phyloP scores from a whole-genome alignment of 2,113 vertebrate species.

The Orcinus orca region DNA sequence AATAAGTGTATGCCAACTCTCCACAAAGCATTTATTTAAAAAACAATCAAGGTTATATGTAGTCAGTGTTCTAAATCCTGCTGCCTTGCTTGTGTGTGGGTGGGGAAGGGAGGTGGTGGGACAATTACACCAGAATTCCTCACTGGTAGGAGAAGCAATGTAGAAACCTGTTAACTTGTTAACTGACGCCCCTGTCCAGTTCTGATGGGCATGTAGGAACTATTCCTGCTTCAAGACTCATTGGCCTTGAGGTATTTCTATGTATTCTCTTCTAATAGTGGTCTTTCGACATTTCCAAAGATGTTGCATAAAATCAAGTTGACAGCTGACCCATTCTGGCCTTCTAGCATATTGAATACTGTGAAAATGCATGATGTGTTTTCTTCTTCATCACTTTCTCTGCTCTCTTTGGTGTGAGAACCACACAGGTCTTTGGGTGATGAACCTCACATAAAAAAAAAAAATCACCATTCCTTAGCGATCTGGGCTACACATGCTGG shows the following conservation, averaged over 20 bases:
- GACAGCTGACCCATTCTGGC: not conserved
- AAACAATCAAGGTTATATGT: not conserved
- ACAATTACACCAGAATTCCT: not conserved
- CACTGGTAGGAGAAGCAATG: not conserved
- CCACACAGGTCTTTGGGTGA: not conserved
- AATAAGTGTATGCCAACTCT: not conserved
- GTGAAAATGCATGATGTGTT: not conserved
- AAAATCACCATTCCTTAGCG: not conserved
- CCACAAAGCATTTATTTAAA: not conserved
- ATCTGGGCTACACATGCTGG: not conserved
- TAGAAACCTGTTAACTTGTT: not conserved
- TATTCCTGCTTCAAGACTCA: not conserved
- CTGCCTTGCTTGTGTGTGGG: not conserved
- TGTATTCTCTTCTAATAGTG: not conserved
- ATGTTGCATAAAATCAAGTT: not conserved
- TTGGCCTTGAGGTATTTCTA: not conserved
- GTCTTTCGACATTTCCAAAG: not conserved
- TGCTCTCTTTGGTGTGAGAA: not conserved
- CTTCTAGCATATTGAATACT: not conserved
- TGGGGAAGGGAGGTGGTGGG: too few relatives aligned
- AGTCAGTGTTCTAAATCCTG: not conserved
- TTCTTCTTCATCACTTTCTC: not conserved
- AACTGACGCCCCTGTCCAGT: not conserved
- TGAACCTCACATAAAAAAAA: not conserved
- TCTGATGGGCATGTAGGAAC: not conserved